phyloP scores from a whole-genome alignment of 53 echinoderm and acorn worm species.

The Actinopyga echinites region DNA sequence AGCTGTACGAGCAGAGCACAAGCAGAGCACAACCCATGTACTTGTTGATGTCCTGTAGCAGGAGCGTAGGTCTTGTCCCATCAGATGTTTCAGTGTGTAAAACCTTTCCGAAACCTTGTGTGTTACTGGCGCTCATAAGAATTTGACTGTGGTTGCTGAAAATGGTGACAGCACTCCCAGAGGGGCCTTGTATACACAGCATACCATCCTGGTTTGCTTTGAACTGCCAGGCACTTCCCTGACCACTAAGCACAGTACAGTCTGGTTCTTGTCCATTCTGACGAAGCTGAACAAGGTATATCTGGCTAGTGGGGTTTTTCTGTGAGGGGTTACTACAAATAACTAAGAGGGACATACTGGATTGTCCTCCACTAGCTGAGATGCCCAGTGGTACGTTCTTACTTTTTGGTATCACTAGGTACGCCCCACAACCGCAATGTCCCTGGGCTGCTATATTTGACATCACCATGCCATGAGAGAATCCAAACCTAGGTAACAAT shows the following conservation, averaged over 20 bases:
- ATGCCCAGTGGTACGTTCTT: slow-evolving; percentile 13
- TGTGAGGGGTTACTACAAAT: slow-evolving; percentile 69
- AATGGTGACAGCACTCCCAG: slow-evolving; percentile 62
- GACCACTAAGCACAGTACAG: neutral
- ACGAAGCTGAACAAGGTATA: slow-evolving; percentile 52
- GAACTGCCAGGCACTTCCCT: slow-evolving; percentile 55
- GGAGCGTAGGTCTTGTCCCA: slow-evolving; percentile 63
- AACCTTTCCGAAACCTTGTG: slow-evolving; percentile 54
- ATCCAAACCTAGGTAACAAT: slow-evolving; percentile 62
- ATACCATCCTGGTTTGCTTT: slow-evolving; percentile 24
- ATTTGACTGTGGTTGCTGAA: slow-evolving; percentile 50
- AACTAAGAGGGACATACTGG: slow-evolving; percentile 52
- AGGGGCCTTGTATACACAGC: slow-evolving; percentile 61
- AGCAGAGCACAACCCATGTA: slow-evolving; percentile 59
- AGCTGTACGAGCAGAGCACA: slow-evolving; percentile 77
- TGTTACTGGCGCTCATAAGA: neutral
- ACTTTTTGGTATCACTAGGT: slow-evolving; percentile 50
- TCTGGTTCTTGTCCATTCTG: slow-evolving; percentile 20
- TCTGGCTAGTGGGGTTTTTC: slow-evolving; percentile 42
- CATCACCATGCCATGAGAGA: slow-evolving; percentile 55
- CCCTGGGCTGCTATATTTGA: slow-evolving; percentile 70
- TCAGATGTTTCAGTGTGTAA: slow-evolving; percentile 66
- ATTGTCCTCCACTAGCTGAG: neutral
- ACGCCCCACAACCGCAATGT: slow-evolving; percentile 57
- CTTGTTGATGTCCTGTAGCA: slow-evolving; percentile 42